Evolutionary conservation across 2,888 invertebrate genomes (phyloP).

Genomic region (Agrochola lychnidis): DNA sequence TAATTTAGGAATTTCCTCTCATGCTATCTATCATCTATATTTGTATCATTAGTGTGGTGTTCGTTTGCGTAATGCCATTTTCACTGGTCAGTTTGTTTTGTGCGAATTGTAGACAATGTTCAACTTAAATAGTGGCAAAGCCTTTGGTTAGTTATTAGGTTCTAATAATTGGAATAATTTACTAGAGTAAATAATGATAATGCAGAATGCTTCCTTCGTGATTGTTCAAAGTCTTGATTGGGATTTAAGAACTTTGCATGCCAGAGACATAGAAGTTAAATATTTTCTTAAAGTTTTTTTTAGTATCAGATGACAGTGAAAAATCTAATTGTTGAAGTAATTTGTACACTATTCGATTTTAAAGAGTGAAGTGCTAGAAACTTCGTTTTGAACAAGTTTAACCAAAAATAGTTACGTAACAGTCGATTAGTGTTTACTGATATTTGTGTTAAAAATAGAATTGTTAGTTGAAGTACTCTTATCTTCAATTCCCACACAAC

Average conservation of each 20-base stretch:
- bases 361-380: background rate
- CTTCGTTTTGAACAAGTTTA: background rate
- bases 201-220: background rate
- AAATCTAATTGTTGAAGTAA: background rate
- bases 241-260: background rate
- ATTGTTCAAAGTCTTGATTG: background rate
- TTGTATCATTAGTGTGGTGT: slow-evolving; percentile 89
- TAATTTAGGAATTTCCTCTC: slow-evolving; percentile 84
- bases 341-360: background rate
- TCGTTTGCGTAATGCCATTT: slow-evolving; percentile 87
- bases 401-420: background rate
- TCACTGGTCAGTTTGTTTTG: slow-evolving; percentile 77
- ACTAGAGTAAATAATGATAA: background rate
- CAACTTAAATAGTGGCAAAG: background rate
- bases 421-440: background rate
- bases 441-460: background rate
- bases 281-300: background rate
- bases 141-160: background rate
- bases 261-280: background rate
- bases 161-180: background rate
- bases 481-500: slow-evolving; percentile 75
- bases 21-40: slow-evolving; percentile 83
- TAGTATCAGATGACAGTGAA: background rate
- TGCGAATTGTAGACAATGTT: slow-evolving; percentile 72
- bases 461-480: slow-evolving; percentile 22